Evolutionary conservation across 2,888 invertebrate species (phyloP), one percentile per base, ranked within the genome.

Genomic region (Nemotelus pantherinus): DNA sequence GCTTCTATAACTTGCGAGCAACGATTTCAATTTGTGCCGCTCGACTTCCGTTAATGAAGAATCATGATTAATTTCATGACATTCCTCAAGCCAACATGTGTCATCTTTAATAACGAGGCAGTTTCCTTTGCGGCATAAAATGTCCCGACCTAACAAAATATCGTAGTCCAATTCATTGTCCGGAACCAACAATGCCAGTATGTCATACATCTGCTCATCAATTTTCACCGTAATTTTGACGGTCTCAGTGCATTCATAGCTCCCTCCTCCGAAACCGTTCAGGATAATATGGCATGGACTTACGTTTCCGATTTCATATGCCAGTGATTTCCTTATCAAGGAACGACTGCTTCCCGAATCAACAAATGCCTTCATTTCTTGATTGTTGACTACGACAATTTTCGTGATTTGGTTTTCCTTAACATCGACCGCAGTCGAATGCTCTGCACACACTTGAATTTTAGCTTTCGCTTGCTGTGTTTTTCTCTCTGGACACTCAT

Each of bases 111-210:
- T 65, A 3, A 65, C 39, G 2, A 65, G 3, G 3, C 65, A 2
- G 3, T 65, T 65, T 44, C 47, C 65, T 2, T 65, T 65, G 3
- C 65, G 4, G 10, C 47, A 65, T 4, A 65, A 45, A 5, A 65
- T n/a, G 47, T 65, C 65, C 43, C 65, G 2, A 45, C 65, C 47
- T 47, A 65, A 45, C 4, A 63, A 41, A 3, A 63, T 25, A 7
- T 63, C 63, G 7, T 3, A 6, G 7, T 39, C 3, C 2, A 77
- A 57, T 9, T 72, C 41, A 68, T 80, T 77, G 25, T 76, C 75
- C 7, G 79, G 75, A 1, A 80, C 44, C 3, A 80, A 64, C 63
- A 80, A 9, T 45, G 77, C 79, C 1, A 55, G n/a, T n/a, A n/a
- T 68, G 9, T 58, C 64, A n/a, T 74, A 53, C n/a, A 4, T 44